These are phyloP conservation scores for Ameiurus melas DNA, from an alignment of 2,113 vertebrate species.

Conservation along the genomic window DNA sequence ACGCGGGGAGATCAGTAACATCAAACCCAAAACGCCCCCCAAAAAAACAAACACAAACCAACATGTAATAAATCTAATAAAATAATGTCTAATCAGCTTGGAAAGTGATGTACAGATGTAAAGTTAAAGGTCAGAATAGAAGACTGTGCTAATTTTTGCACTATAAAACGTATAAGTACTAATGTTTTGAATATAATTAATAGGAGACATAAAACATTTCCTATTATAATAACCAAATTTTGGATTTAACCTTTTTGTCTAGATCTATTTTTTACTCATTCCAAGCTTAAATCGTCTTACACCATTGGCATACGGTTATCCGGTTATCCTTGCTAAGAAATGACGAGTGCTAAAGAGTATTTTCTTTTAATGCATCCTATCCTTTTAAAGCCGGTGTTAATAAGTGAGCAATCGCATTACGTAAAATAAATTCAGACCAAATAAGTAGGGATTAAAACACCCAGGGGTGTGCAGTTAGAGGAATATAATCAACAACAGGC, in stretches of 20 bases:
- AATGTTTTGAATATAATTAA: background rate
- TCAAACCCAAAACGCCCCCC: accelerated
- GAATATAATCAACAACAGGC: background rate
- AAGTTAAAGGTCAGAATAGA: background rate
- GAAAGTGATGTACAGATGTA: background rate
- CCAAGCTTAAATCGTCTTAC: background rate
- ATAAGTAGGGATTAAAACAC: background rate
- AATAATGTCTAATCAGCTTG: background rate
- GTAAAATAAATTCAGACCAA: no score
- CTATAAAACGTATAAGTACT: background rate
- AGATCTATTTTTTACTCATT: no score
- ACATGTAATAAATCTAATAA: background rate
- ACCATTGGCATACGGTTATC: no score
- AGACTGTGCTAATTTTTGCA: background rate
- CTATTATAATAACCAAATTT: no score
- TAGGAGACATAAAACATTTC: no score
- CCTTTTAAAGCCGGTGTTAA: no score
- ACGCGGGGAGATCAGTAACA: background rate
- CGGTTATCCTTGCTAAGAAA: no score
- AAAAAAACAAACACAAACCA: background rate
- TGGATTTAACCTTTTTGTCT: background rate
- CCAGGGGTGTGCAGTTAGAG: background rate
- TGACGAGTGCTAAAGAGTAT: no score
- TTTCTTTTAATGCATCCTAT: no score
- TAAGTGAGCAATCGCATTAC: background rate